Evolutionary conservation across 2,113 vertebrate species (phyloP), one percentile per base, ranked within the genome.

Genomic region (Tachuris rubrigastra): DNA sequence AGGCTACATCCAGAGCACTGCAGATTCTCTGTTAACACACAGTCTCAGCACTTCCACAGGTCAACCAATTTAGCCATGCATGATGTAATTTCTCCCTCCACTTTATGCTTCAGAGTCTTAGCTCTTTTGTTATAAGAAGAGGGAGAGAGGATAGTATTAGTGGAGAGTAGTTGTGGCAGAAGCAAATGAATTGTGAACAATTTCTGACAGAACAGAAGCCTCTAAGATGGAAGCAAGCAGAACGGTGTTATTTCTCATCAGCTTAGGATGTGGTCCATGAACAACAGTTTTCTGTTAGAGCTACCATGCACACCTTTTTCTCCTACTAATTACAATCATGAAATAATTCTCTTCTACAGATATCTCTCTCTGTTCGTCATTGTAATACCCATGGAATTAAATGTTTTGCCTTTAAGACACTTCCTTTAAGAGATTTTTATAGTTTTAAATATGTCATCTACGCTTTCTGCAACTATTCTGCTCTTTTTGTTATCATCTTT

Each of bases 401-500:
- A 37, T 30, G 13, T 6, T 41, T 92, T 84, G 53, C 55, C 44
- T 75, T 75, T 52, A n/a, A 23, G 24, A 66, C 35, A 58, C 30
- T 35, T 72, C 50, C 27, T 44, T 90, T 95, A 69, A 63, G 71
- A 6, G 44, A 28, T 67, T 63, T 95, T 93, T 67, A 76, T 16
- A 27, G 20, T 10, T 52, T 52, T 50, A 28, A 6, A 6, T 25
- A 41, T 77, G 33, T 49, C 69, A 27, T n/a, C 89, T 69, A 52
- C 46, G 2, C 63, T 69, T 9, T 20, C 85, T 73, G 68, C 62
- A 16, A 98, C 98, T 90, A 97, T 95, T 56, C 97, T 93, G 94
- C 97, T 98, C 82, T 98, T 98, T 66, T 98, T 98, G 11, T 92
- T 96, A 72, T 98, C 97, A 41, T 99, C 98, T 72, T 98, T 98